These are phyloP conservation scores for Carassius carassius DNA, from an alignment of 2,113 vertebrate genomes.

Conservation along the genomic window DNA sequence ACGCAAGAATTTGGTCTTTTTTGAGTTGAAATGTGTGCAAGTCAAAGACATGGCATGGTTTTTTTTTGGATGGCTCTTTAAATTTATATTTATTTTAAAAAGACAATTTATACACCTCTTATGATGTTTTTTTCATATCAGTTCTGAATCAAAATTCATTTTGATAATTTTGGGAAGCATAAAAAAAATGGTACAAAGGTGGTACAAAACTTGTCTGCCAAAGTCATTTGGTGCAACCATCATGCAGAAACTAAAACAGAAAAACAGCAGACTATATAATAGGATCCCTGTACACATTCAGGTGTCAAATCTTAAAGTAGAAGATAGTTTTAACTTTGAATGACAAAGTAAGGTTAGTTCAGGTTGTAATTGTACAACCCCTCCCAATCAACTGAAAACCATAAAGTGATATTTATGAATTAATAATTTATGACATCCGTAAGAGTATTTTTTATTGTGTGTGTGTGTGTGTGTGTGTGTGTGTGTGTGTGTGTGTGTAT, in stretches of 20 bases:
- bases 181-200: no score
- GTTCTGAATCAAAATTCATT: background rate
- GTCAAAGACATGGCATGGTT: background rate
- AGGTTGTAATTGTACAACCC: background rate
- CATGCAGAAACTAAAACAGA: no score
- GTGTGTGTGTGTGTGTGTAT: no score
- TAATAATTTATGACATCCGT: no score
- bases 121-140: background rate
- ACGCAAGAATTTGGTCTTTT: background rate
- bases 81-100: background rate
- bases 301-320: no score
- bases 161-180: background rate
- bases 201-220: no score
- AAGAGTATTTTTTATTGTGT: background rate
- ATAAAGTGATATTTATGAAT: no score
- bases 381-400: background rate
- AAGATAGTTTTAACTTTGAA: no score
- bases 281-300: no score
- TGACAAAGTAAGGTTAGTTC: no score
- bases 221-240: background rate
- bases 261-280: no score
- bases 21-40: background rate
- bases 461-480: no score
- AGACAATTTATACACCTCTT: background rate
- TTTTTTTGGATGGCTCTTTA: background rate